Base-by-base conservation (phyloP, 2,888 invertebrate genomes). In the Zeuzera pyrina region DNA sequence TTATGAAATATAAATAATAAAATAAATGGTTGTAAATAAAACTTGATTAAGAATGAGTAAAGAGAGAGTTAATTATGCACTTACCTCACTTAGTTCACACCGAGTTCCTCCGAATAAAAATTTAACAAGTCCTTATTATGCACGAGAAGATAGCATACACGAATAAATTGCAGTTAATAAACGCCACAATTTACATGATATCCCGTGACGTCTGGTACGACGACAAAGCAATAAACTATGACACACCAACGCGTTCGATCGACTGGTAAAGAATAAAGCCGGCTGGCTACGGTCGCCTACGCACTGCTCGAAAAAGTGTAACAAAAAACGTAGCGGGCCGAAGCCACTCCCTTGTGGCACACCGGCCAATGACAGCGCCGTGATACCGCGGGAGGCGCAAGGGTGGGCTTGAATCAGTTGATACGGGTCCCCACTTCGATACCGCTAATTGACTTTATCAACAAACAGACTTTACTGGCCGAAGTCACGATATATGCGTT, bases 371-470 rank as follows among this genome's bases (percentile, higher is more conserved):
- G 47, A 61, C 64, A 41, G 47, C 37, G 46, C 67, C 37, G 45
- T 57, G 62, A 64, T 60, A 62, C 55, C 46, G 48, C 60, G 57
- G 63, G 57, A 48, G 62, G 57, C 50, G 49, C 59, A 70, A 67
- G 70, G 73, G 77, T 73, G 81, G 78, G 77, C 68, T 61, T 57
- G 61, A 66, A 71, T 73, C 73, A 65, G 61, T 69, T 74, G 73
- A 77, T 79, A 72, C 70, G 64, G 68, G 76, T 70, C 74, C 70
- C 77, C 67, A 69, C 77, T 81, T 71, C 74, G 81, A 79, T 78
- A 77, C 70, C 64, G 64, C 79, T 83, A 83, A 83, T 83, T 83
- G 83, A 79, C 83, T 81, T 81, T 83, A 83, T 83, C 83, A 83
- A 81, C 83, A 83, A 79, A 81, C 78, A 60, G 73, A 79, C 72